Base-by-base conservation (phyloP, 2,113 vertebrate genomes). In the Proterorhinus semilunaris region DNA sequence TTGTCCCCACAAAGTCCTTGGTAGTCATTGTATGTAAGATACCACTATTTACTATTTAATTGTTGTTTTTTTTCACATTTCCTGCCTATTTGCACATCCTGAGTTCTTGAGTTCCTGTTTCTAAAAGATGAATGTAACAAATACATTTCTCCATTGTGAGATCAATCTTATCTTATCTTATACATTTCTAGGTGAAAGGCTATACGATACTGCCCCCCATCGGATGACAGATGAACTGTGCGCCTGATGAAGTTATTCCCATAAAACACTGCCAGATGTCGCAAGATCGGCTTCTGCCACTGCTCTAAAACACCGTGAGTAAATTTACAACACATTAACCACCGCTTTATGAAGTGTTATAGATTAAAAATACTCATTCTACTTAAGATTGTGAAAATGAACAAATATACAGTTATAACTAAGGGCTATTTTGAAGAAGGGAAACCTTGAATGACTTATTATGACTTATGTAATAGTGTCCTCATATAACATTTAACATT, bases 141-240 rank as follows among this genome's bases (percentile, higher is more conserved):
- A 2, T 21, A 21, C 1, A 21, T 21, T 21, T 21, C 21, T 21
- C 21, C 21, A 21, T 21, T 21, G 21, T 21, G 21, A 21, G 21
- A 21, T 21, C 21, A 21, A 21, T 21, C 21, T 21, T 21, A 21
- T 21, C 8, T 61, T 59, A 11, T 7, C 10, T 62, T 16, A 21
- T 36, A 36, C 27, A 36, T 36, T 36, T 3, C 27, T 36, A 63
- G 16, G 4, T 17, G 17, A 52, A 16, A 63, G 57, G 46, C 51
- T 45, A 36, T 9, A 17, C 6, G 10, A 72, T 65, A 81, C 71
- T 73, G 84, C 83, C 86, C 2, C 72, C 5, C 3, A 45, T 76
- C 80, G 83, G 86, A n/a, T 44, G 2, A 10, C 42, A 62, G 3
- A 7, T 46, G 62, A 82, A 77, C 47, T 81, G 53, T 15, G 42